Percentiles rank a stretch among this genome's conserved stretches.
Conservation (phyloP, 2,113 vertebrate species). For the Dicerorhinus sumatrensis region DNA sequence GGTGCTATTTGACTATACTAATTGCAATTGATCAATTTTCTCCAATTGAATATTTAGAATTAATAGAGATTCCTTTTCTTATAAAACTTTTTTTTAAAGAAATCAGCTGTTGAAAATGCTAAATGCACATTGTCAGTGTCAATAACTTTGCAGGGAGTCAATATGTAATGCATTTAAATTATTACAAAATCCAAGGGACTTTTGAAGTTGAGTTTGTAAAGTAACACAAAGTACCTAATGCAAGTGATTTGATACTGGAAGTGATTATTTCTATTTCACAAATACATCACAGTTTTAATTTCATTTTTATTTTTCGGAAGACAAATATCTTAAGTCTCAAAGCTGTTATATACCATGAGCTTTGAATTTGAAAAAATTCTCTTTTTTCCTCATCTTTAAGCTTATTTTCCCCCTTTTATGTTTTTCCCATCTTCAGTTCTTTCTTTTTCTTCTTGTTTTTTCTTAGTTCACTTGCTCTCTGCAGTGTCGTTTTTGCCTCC, state of each 20-base stretch:
- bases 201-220: neutral
- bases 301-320: constrained; percentile 52
- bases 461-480: neutral
- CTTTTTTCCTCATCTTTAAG: neutral
- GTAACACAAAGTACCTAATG: neutral
- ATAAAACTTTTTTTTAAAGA: neutral
- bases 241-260: neutral
- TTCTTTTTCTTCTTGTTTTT: neutral
- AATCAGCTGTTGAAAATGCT: neutral
- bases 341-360: neutral
- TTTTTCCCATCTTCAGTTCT: neutral
- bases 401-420: neutral
- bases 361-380: neutral
- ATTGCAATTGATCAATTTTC: neutral
- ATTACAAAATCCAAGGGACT: neutral
- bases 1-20: neutral
- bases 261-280: neutral
- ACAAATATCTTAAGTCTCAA: constrained; percentile 51
- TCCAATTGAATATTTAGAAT: neutral
- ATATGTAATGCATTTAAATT: neutral
- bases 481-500: neutral
- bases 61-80: neutral
- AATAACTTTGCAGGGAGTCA: neutral
- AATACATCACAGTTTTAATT: constrained; percentile 38
- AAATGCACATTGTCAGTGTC: neutral